Evolutionary conservation across 1,140 invertebrate genomes (phyloP).

Genomic region (Diprion similis): DNA sequence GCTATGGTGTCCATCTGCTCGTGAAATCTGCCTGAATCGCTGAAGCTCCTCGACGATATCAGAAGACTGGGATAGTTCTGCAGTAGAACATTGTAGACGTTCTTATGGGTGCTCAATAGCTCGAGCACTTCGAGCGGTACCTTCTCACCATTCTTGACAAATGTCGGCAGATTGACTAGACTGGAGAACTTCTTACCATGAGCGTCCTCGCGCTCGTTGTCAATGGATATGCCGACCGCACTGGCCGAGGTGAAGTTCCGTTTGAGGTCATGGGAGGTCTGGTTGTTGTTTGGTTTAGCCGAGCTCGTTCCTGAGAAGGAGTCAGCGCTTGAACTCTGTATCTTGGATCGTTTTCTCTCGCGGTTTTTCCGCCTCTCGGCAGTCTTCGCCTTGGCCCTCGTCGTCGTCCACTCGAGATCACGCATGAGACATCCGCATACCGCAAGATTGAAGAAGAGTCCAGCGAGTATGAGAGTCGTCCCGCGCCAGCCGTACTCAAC

Average conservation of each 20-base stretch:
- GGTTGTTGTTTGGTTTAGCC: conserved; percentile 66
- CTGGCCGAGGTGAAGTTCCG: conserved; percentile 53
- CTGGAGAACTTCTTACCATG: conserved; percentile 73
- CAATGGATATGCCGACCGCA: conserved; percentile 47
- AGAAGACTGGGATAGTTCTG: conserved; percentile 78
- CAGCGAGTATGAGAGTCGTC: conserved; percentile 80
- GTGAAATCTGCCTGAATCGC: conserved; percentile 66
- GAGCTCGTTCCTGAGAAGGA: conserved; percentile 74
- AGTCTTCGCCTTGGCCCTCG: conserved; percentile 66
- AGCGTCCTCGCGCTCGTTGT: conserved; percentile 35
- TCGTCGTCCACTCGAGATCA: conserved; percentile 78
- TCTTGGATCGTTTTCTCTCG: conserved; percentile 67
- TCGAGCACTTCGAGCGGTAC: conserved; percentile 78
- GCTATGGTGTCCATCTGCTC: conserved; percentile 42
- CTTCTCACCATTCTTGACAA: conserved; percentile 77
- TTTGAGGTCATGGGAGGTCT: conserved; percentile 43
- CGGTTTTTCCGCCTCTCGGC: conserved; percentile 68
- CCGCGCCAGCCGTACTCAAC: conserved; percentile 87
- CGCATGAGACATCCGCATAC: conserved; percentile 87
- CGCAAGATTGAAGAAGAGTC: conserved; percentile 85
- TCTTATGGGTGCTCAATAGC: conserved; percentile 72
- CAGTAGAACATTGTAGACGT: conserved; percentile 73
- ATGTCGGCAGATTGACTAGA: conserved; percentile 83
- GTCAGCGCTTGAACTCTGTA: conserved; percentile 68
- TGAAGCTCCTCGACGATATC: conserved; percentile 74